These are phyloP conservation scores for Polydrusus tereticollis DNA, from an alignment of 2,888 invertebrate genomes.

Conservation along the genomic window DNA sequence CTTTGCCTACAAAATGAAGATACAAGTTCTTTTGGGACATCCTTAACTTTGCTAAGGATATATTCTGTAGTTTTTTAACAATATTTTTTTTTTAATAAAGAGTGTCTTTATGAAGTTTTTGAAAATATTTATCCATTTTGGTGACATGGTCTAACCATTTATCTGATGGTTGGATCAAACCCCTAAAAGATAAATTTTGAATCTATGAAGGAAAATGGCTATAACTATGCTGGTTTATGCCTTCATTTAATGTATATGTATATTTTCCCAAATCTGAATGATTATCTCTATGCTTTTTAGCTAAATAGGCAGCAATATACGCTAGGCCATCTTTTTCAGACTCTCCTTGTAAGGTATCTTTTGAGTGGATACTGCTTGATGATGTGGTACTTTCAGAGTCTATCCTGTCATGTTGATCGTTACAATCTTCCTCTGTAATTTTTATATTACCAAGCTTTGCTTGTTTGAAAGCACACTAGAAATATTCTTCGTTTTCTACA, in stretches of 20 bases:
- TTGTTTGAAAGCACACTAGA: constrained; percentile 23
- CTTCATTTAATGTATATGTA: background rate
- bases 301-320: too few species aligned
- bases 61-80: too few species aligned
- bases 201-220: constrained; percentile 3
- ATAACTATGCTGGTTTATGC: background rate
- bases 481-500: constrained; percentile 25
- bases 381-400: too few species aligned
- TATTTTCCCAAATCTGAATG: constrained; percentile 1
- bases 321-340: too few species aligned
- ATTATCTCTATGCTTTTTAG: background rate
- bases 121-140: background rate
- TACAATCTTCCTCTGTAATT: background rate
- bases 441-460: background rate
- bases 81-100: background rate
- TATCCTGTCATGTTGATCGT: too few species aligned
- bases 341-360: too few species aligned
- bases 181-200: constrained; percentile 10
- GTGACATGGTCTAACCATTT: background rate
- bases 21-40: background rate
- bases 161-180: background rate
- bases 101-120: constrained; percentile 7
- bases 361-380: too few species aligned
- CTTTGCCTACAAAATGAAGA: too few species aligned
- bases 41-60: background rate